phyloP scores from a whole-genome alignment of 2,797 vertebrate genomes.

The Neopelma chrysocephalum region DNA sequence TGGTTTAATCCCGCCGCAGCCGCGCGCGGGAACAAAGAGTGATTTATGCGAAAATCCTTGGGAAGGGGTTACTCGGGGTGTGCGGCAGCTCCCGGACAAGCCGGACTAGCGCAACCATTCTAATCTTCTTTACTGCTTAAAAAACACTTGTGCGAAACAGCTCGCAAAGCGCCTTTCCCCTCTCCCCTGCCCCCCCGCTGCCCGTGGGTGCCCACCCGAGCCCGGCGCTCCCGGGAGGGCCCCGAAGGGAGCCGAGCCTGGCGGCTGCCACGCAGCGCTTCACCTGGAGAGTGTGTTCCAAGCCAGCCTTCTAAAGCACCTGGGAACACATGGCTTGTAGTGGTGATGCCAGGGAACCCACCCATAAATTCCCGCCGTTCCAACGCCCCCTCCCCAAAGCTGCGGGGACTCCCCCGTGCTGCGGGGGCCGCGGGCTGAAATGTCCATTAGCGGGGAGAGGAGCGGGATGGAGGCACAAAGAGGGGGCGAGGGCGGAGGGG shows the following conservation, averaged over 20 bases:
- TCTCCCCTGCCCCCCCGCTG: neutral
- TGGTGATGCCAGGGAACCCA: neutral
- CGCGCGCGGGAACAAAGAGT: constrained; percentile 4
- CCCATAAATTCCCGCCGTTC: neutral
- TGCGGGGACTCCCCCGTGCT: neutral
- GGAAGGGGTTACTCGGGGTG: neutral
- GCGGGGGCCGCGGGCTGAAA: neutral
- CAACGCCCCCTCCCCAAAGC: neutral
- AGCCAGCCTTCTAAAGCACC: neutral
- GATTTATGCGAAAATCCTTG: constrained; percentile 24
- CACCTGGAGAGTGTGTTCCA: neutral
- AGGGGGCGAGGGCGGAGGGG: neutral
- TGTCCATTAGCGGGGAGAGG: neutral
- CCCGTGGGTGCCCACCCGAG: neutral
- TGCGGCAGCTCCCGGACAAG: neutral
- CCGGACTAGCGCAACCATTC: neutral
- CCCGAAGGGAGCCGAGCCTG: no score
- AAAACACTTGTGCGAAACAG: neutral
- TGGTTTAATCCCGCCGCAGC: neutral
- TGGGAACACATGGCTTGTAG: rapidly evolving
- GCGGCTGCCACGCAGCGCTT: neutral
- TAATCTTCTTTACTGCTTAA: constrained; percentile 19
- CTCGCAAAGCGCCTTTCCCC: neutral
- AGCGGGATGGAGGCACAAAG: neutral
- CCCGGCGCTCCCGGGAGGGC: neutral